Percentiles rank a stretch among this genome's conserved stretches.
Evolutionary conservation across 2,797 vertebrate species (phyloP).

Genomic region (Delichon dasypus): DNA sequence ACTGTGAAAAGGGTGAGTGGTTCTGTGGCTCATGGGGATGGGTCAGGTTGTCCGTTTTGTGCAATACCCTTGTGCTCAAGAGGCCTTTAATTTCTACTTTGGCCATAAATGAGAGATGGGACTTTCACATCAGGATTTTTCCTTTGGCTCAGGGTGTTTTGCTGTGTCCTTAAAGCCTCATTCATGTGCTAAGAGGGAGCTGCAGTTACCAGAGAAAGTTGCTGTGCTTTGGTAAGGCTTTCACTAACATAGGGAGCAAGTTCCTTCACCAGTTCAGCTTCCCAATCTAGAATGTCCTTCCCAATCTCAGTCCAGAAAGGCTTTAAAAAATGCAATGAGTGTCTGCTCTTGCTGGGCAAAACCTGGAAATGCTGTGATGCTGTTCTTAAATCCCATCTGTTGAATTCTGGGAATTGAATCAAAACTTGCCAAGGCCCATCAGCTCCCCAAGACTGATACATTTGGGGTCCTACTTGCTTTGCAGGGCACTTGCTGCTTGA

Average conservation of each 20-base stretch:
- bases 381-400: neutral
- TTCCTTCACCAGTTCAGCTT: neutral
- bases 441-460: neutral
- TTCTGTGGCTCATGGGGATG: neutral
- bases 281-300: neutral
- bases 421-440: neutral
- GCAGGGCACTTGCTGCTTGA: neutral
- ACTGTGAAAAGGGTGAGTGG: constrained; percentile 86
- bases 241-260: neutral
- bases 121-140: neutral
- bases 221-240: neutral
- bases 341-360: neutral
- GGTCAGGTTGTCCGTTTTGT: neutral
- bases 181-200: neutral
- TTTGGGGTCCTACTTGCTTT: neutral
- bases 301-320: neutral
- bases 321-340: neutral
- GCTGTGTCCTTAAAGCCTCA: neutral
- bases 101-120: neutral
- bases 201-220: neutral
- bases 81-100: neutral
- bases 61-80: neutral
- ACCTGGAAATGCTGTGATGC: neutral
- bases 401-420: neutral
- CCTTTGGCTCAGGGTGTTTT: accelerated